These are phyloP conservation scores for Yponomeuta cagnagella DNA, from an alignment of 2,888 invertebrate genomes.

Conservation along the genomic window DNA sequence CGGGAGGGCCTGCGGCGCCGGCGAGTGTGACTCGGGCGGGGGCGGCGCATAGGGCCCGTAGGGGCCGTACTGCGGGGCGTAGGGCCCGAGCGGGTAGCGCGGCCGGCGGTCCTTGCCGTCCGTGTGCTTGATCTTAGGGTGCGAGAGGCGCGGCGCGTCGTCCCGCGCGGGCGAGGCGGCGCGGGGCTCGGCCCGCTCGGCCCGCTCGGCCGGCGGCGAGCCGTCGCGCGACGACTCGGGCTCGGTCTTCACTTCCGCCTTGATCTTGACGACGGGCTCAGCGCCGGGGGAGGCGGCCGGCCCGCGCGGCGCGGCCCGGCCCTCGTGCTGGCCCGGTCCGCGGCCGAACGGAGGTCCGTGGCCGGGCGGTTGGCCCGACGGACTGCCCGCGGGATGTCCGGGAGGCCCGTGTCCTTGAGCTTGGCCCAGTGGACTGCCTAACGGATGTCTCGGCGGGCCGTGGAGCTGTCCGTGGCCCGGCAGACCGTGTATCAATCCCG, in stretches of 20 bases:
- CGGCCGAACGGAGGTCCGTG: neutral
- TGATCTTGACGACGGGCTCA: conserved; percentile 40
- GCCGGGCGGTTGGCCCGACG: conserved; percentile 16
- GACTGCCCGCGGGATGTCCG: conserved; percentile 18
- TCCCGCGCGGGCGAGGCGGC: conserved; percentile 32
- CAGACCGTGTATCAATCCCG: conserved; percentile 18
- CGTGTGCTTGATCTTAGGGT: conserved; percentile 65
- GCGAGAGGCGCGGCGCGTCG: conserved; percentile 43
- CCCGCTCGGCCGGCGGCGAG: conserved; percentile 37
- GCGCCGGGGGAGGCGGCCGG: conserved; percentile 16
- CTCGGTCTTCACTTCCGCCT: conserved; percentile 67
- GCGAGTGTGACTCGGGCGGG: conserved; percentile 18
- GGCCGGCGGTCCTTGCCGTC: conserved; percentile 62
- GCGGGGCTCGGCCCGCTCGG: conserved; percentile 45
- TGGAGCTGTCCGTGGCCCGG: conserved; percentile 18
- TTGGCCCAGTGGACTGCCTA: neutral
- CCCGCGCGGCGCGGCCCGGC: conserved; percentile 17
- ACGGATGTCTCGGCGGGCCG: conserved; percentile 20
- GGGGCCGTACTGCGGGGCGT: conserved; percentile 66
- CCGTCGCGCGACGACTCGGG: conserved; percentile 42
- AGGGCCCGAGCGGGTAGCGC: conserved; percentile 63
- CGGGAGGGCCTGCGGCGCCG: conserved; percentile 22
- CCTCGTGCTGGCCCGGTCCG: neutral
- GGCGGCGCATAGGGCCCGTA: conserved; percentile 63
- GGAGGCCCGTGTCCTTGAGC: conserved; percentile 18